Percentiles rank a stretch among this genome's conserved stretches.
Evolutionary conservation across 2,113 vertebrate species (phyloP).

Genomic region (Holacanthus passer): DNA sequence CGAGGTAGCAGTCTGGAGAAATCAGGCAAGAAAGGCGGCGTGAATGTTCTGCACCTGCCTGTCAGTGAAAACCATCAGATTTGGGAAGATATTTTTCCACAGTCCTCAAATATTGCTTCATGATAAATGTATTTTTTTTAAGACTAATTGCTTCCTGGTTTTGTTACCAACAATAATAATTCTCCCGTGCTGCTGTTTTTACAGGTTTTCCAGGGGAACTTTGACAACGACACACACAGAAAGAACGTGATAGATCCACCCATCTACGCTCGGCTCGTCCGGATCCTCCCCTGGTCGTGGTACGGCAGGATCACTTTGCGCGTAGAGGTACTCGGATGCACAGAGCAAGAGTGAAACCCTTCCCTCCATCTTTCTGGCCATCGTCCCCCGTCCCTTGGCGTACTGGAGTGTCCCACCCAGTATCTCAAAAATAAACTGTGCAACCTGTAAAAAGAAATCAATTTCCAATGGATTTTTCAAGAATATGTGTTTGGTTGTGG

Average conservation of each 20-base stretch:
- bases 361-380: conserved; percentile 46
- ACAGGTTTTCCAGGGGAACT: conserved; percentile 99
- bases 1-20: conserved; percentile 30
- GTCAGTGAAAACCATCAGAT: background rate
- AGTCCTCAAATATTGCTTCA: background rate
- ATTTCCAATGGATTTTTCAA: conserved; percentile 88
- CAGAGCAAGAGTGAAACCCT: conserved; percentile 90
- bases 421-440: conserved; percentile 89
- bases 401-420: conserved; percentile 75
- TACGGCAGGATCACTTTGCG: conserved; percentile 97
- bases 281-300: conserved; percentile 99
- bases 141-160: background rate
- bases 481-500: conserved; percentile 87
- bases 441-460: conserved; percentile 88
- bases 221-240: conserved; percentile 98
- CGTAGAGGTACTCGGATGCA: conserved; percentile 94
- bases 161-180: background rate
- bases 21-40: conserved; percentile 1
- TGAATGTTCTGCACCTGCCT: conserved; percentile 10
- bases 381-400: conserved; percentile 53
- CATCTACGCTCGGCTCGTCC: conserved; percentile 90
- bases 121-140: background rate
- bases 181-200: conserved; percentile 15
- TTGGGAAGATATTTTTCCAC: background rate
- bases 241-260: conserved; percentile 98